phyloP scores from a whole-genome alignment of 2,113 vertebrate species.

The Rhineura floridana region DNA sequence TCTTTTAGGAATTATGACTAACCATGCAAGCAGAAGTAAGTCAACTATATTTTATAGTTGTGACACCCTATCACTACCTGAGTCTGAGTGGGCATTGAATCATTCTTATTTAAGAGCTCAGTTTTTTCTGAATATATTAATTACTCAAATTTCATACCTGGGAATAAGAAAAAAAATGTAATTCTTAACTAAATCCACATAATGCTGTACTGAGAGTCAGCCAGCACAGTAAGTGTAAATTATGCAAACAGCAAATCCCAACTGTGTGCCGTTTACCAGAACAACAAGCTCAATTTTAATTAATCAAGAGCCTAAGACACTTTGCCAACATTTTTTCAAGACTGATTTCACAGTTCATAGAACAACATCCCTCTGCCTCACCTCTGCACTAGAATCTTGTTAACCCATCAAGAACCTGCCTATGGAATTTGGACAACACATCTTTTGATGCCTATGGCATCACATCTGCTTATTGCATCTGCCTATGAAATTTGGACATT shows the following conservation, averaged over 20 bases:
- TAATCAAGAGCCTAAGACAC: conserved; percentile 63
- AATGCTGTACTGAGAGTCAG: conserved; percentile 53
- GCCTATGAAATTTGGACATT: neutral
- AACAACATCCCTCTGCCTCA: conserved; percentile 55
- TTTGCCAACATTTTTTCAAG: conserved; percentile 68
- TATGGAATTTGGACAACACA: neutral
- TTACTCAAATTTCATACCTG: conserved; percentile 26
- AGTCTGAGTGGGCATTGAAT: neutral
- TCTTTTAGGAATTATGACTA: neutral
- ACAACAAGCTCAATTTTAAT: conserved; percentile 74
- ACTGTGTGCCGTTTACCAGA: conserved; percentile 70
- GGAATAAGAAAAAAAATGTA: conserved; percentile 6
- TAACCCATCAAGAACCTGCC: conserved; percentile 51
- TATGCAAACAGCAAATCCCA: conserved; percentile 66
- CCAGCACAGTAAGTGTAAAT: conserved; percentile 65
- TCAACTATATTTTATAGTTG: neutral
- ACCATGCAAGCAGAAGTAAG: neutral
- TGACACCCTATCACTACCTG: neutral
- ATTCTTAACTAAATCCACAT: conserved; percentile 19
- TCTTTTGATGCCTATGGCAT: too few species aligned
- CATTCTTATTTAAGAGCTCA: neutral
- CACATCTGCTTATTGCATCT: too few species aligned
- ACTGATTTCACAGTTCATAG: conserved; percentile 67
- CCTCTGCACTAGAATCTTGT: conserved; percentile 49
- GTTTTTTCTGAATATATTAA: conserved; percentile 10